Percentiles rank a stretch among this genome's conserved stretches.
These are phyloP conservation scores for Enoplolaimus lenunculus DNA, from an alignment of 2,888 invertebrate species.

Conservation along the genomic window DNA sequence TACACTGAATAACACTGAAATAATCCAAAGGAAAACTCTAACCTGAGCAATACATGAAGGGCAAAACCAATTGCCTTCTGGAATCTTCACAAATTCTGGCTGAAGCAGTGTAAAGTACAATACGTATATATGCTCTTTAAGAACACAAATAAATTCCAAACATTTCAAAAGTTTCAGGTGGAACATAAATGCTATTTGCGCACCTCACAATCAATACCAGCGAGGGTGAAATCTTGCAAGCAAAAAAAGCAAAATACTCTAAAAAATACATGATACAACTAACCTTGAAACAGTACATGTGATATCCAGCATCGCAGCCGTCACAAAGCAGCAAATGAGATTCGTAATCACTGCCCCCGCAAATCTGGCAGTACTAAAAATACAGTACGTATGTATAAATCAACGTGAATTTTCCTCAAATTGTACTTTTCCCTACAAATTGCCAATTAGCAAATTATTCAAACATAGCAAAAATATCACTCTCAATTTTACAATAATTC, in stretches of 20 bases:
- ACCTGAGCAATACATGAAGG: conserved; percentile 58
- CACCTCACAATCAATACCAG: background rate
- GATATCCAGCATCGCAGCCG: conserved; percentile 94
- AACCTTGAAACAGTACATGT: conserved; percentile 87
- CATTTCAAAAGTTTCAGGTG: too few relatives aligned
- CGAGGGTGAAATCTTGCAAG: background rate
- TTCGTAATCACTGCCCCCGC: conserved; percentile 86
- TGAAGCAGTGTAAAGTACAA: conserved; percentile 27
- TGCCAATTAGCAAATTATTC: too few relatives aligned
- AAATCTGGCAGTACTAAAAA: conserved; percentile 84
- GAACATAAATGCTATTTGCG: background rate
- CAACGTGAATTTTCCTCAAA: too few relatives aligned
- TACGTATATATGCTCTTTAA: background rate
- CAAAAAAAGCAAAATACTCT: too few relatives aligned
- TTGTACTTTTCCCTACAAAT: too few relatives aligned
- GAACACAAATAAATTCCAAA: too few relatives aligned
- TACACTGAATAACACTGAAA: too few relatives aligned
- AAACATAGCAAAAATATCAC: too few relatives aligned
- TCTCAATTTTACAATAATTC: too few relatives aligned
- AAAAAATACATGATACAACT: background rate
- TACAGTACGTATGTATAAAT: too few relatives aligned
- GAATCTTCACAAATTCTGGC: conserved; percentile 85
- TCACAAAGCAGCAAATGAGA: conserved; percentile 85
- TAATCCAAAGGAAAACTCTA: too few relatives aligned
- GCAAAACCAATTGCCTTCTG: conserved; percentile 96